phyloP scores from a whole-genome alignment of 2,113 vertebrate genomes.

The Ammospiza nelsoni region DNA sequence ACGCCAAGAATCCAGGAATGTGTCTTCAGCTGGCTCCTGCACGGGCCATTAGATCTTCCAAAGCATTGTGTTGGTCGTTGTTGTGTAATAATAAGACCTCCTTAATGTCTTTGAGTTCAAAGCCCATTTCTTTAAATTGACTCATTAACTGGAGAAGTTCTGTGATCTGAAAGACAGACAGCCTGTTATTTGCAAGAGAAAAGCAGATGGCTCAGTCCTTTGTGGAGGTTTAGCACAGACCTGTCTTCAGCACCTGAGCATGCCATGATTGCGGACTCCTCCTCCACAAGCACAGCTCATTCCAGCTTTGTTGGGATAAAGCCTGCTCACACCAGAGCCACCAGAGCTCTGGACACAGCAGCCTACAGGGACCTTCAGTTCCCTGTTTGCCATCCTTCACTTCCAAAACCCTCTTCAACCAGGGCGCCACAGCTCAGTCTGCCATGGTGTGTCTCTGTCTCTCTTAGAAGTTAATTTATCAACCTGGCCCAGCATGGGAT shows the following conservation, averaged over 20 bases:
- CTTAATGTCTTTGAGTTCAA: conserved; percentile 93
- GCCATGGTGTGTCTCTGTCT: accelerated
- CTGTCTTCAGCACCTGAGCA: not conserved
- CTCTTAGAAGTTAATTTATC: not conserved
- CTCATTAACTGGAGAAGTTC: conserved; percentile 97
- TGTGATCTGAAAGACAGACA: conserved; percentile 81
- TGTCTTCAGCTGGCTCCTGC: conserved; percentile 81
- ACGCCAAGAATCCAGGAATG: not conserved
- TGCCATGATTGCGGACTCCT: not conserved
- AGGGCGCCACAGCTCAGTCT: not conserved
- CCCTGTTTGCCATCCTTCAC: not conserved
- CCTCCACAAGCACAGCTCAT: not conserved
- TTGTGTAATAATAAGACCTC: conserved; percentile 94
- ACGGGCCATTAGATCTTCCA: conserved; percentile 96
- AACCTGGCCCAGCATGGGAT: not conserved
- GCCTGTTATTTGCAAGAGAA: not conserved
- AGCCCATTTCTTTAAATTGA: conserved; percentile 98
- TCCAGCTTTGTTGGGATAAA: not conserved
- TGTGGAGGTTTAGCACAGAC: not conserved
- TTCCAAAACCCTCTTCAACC: not conserved
- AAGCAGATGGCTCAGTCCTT: not conserved
- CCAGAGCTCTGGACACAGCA: not conserved
- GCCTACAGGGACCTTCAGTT: not conserved
- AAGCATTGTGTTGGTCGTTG: conserved; percentile 92
- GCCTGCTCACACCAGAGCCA: not conserved